Evolutionary conservation across 2,797 vertebrate genomes (phyloP).

Genomic region (Xiphorhynchus erythropygius): DNA sequence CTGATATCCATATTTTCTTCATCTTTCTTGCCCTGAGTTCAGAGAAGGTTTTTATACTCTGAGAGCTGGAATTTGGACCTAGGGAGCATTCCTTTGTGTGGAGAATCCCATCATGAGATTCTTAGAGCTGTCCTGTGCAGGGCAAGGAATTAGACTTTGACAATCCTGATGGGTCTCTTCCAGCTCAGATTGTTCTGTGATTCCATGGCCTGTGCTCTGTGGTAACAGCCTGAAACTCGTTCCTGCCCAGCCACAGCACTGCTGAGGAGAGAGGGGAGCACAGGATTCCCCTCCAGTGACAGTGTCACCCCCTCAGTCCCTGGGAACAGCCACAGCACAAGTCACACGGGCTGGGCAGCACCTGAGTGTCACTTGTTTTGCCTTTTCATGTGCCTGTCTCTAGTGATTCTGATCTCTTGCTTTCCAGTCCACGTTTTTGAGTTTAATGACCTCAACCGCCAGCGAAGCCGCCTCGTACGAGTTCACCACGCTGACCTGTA

Average conservation of each 20-base stretch:
- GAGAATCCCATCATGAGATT: too few relatives aligned
- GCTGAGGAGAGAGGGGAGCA: background rate
- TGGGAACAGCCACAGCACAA: accelerated
- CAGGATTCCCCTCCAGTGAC: accelerated
- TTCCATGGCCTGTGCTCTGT: too few relatives aligned
- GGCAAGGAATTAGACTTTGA: too few relatives aligned
- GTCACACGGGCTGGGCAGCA: background rate
- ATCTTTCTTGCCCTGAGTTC: background rate
- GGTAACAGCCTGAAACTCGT: too few relatives aligned
- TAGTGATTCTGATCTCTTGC: background rate
- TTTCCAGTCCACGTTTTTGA: conserved; percentile 94
- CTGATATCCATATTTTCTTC: background rate
- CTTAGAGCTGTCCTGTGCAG: too few relatives aligned
- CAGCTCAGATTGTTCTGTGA: too few relatives aligned
- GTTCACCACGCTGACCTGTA: conserved; percentile 97
- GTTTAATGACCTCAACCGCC: conserved; percentile 96
- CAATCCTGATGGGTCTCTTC: too few relatives aligned
- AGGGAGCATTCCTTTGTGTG: background rate
- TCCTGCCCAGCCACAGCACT: background rate
- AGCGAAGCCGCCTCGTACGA: conserved; percentile 96
- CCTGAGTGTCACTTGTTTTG: background rate
- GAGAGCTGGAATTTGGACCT: background rate
- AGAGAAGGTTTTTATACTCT: accelerated
- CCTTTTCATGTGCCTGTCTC: accelerated
- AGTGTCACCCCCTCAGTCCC: background rate